Evolutionary conservation across 2,888 invertebrate species (phyloP).

Genomic region (Athetis lepigone): DNA sequence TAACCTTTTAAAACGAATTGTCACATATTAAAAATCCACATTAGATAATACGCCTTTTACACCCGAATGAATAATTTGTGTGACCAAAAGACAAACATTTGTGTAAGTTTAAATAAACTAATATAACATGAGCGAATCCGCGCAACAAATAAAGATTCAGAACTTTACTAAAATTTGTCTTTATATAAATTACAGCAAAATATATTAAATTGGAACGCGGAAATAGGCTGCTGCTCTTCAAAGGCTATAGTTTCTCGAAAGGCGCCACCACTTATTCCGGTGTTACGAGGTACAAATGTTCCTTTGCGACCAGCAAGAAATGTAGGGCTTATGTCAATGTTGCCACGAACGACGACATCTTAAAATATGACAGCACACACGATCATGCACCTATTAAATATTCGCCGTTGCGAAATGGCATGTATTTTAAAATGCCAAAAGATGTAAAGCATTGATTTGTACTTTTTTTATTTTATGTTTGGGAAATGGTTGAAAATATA

Average conservation of each 20-base stretch:
- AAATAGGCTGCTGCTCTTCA: constrained; percentile 10
- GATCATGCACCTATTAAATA: constrained; percentile 15
- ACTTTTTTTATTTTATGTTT: too few species aligned
- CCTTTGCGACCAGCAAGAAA: constrained; percentile 4
- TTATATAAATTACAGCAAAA: constrained; percentile 23
- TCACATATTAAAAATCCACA: too few species aligned
- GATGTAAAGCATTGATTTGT: too few species aligned
- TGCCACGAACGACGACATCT: neutral
- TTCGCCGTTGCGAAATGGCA: neutral
- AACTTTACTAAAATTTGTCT: too few species aligned
- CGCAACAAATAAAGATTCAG: too few species aligned
- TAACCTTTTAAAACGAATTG: too few species aligned
- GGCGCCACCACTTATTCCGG: neutral
- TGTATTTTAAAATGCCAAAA: constrained; percentile 5
- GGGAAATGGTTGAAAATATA: too few species aligned
- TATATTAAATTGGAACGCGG: constrained; percentile 27
- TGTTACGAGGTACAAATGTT: constrained; percentile 19
- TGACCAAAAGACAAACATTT: too few species aligned
- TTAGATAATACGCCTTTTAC: too few species aligned
- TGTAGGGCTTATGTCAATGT: constrained; percentile 14
- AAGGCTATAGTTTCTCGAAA: constrained; percentile 26
- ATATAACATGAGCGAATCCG: too few species aligned
- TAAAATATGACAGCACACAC: constrained; percentile 17
- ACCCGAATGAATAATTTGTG: too few species aligned
- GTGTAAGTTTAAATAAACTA: too few species aligned